Conservation (phyloP, 2,888 invertebrate genomes). For the Dryobotodes eremita region DNA sequence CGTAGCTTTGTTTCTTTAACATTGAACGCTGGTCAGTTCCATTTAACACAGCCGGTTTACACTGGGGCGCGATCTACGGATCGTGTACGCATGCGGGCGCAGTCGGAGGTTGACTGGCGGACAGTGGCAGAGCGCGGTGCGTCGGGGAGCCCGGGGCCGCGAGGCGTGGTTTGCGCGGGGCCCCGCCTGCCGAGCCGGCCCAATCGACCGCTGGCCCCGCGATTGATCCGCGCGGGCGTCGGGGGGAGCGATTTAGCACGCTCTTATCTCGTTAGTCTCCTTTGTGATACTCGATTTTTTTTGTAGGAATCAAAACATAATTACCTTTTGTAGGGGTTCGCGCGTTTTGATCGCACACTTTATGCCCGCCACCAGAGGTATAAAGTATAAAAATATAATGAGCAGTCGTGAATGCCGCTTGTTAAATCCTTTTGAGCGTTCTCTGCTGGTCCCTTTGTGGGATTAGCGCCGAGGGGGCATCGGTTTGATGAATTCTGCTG, state of each 20-base stretch:
- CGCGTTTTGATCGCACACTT: conserved; percentile 90
- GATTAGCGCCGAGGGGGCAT: conserved; percentile 81
- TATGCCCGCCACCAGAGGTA: conserved; percentile 85
- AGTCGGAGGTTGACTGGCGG: conserved; percentile 89
- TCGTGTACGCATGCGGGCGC: conserved; percentile 90
- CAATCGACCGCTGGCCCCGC: conserved; percentile 87
- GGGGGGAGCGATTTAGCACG: conserved; percentile 90
- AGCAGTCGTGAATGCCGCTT: conserved; percentile 88
- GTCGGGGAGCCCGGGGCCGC: conserved; percentile 74
- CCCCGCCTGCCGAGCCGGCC: conserved; percentile 78
- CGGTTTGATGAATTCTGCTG: conserved; percentile 78
- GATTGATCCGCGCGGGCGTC: conserved; percentile 88
- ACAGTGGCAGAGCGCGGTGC: conserved; percentile 71
- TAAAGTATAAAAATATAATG: conserved; percentile 91
- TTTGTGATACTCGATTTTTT: conserved; percentile 90
- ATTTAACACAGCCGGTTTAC: conserved; percentile 86
- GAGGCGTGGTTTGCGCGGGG: conserved; percentile 66
- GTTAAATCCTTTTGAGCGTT: conserved; percentile 90
- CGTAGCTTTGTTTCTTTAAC: conserved; percentile 91
- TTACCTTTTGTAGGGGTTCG: conserved; percentile 91
- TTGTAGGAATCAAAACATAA: conserved; percentile 91
- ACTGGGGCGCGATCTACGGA: conserved; percentile 82
- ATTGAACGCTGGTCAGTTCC: conserved; percentile 90
- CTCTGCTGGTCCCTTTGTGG: conserved; percentile 84
- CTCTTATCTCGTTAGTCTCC: conserved; percentile 91